Evolutionary conservation across 2,888 invertebrate species (phyloP).

Genomic region (Spisula subtruncata): DNA sequence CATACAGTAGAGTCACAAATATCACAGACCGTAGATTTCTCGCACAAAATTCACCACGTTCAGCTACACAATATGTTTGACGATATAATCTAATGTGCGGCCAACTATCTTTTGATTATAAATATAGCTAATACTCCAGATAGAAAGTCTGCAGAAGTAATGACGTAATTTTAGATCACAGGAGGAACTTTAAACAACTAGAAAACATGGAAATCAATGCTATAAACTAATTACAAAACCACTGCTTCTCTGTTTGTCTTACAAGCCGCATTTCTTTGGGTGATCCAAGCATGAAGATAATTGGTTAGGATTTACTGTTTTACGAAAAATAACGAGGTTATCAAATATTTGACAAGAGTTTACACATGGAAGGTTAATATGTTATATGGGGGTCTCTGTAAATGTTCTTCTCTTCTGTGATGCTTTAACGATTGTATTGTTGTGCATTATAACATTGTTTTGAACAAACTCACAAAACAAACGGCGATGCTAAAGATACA

Average conservation of each 20-base stretch:
- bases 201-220: background rate
- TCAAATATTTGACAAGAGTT: background rate
- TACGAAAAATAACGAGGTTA: constrained; percentile 21
- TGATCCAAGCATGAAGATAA: background rate
- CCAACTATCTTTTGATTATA: background rate
- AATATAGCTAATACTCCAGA: background rate
- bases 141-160: background rate
- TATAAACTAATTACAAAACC: constrained; percentile 2
- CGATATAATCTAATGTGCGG: background rate
- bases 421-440: background rate
- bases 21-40: background rate
- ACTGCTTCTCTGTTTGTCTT: background rate
- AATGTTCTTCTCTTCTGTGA: background rate
- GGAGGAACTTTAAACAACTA: background rate
- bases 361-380: background rate
- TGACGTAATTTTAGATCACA: background rate
- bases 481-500: too few species aligned
- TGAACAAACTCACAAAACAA: too few species aligned
- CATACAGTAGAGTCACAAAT: too few species aligned
- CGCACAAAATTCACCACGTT: background rate
- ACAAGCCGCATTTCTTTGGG: background rate
- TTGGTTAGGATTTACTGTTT: background rate
- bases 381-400: background rate
- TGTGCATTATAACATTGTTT: too few species aligned
- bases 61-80: background rate